These are phyloP conservation scores for Macrochelys suwanniensis DNA, from an alignment of 2,797 vertebrate genomes.

Conservation along the genomic window DNA sequence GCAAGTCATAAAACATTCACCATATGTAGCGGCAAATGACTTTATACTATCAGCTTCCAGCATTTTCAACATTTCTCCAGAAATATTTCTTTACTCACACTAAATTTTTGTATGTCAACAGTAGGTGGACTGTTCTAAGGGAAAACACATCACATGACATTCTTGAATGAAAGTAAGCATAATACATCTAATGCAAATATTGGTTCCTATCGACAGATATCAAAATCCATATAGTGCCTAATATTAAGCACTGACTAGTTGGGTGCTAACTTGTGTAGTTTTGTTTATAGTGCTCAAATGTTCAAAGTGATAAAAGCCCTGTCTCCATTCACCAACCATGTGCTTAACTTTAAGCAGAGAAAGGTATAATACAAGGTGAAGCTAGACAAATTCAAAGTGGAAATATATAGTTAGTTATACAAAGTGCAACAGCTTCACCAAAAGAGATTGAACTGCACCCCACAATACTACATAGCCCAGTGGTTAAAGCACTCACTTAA, in stretches of 20 bases:
- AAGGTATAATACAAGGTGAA: not conserved
- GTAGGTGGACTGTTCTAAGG: not conserved
- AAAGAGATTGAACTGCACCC: not conserved
- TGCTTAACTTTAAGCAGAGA: not conserved
- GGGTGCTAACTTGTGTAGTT: not conserved
- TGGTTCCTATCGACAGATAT: not conserved
- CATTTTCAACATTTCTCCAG: not conserved
- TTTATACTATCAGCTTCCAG: not conserved
- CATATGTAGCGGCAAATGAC: not conserved
- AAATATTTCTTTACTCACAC: not conserved
- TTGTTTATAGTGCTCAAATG: rapidly evolving
- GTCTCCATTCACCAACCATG: not conserved
- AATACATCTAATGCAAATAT: conserved; percentile 20
- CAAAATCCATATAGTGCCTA: conserved; percentile 12
- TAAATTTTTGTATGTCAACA: not conserved
- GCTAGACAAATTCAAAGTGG: not conserved
- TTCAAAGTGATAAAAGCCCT: not conserved
- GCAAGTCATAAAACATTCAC: not conserved
- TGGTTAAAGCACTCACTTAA: not conserved
- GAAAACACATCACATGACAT: not conserved
- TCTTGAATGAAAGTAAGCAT: conserved; percentile 1
- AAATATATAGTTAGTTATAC: not conserved
- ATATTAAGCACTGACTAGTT: not conserved
- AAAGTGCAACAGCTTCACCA: too few species aligned
- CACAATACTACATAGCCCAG: not conserved